Base-by-base conservation (phyloP, 1,140 invertebrate species). In the Drosophila equinoxialis region DNA sequence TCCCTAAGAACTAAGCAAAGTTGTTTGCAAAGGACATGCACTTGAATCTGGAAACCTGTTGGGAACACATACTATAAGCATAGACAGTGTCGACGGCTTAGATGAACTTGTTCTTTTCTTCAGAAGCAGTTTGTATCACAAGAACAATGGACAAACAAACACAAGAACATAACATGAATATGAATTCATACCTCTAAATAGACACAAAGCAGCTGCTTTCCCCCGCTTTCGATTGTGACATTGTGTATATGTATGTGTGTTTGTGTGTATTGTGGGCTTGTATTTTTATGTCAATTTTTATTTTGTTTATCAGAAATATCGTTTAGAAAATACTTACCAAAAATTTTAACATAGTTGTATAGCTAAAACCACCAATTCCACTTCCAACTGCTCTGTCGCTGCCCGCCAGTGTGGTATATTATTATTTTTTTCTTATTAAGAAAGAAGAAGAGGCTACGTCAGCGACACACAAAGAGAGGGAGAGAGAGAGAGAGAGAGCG, bases 261-360 rank as follows among this genome's bases (percentile, higher is more conserved):
- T 2, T 23, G 45, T 51, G 2, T 51, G 45, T 10, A 8, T 37
- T 1, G n/a, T n/a, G n/a, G 10, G 37, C n/a, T 51, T 51, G 17
- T 10, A 51, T 51, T 51, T 51, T 51, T 51, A 11, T 51, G 45
- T 51, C 45, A 51, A 30, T 30, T 30, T 30, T 30, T 30, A 8
- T 20, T 14, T 14, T 45, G 42, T 10, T 37, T 20, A 48, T 20
- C 45, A 48, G 2, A 48, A 48, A 48, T 48, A 20, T 8, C 14
- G 17, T 20, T 48, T 20, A 20, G 45, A 23, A 0, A 30, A 63
- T 8, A 67, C 84, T 89, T 71, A 89, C 84, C 74, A 79, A 51
- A 84, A 89, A 89, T 23, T 89, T 89, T 6, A 89, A 30, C 84
- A 89, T 89, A 14, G 81, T 81, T 48, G 65, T 69, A 39, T 55